Percentiles rank a stretch among this genome's conserved stretches.
phyloP scores from a whole-genome alignment of 2,797 vertebrate species.

The Microchirus variegatus region DNA sequence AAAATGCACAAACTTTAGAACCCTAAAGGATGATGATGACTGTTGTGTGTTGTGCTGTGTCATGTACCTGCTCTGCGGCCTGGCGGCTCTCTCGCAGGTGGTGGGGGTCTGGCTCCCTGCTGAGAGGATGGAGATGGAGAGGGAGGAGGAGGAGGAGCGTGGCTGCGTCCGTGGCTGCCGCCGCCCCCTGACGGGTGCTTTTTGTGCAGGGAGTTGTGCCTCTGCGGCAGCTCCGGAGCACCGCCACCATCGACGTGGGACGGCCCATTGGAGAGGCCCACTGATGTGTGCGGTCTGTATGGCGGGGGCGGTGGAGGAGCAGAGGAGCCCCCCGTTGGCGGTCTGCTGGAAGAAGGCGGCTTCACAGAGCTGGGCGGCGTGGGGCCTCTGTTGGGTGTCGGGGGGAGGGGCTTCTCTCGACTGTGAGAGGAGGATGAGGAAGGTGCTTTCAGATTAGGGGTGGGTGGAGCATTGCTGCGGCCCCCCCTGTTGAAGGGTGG shows the following conservation, averaged over 20 bases:
- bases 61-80: slow-evolving; percentile 88
- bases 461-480: slow-evolving; percentile 76
- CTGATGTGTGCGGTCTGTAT: slow-evolving; percentile 84
- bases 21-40: no score
- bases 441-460: slow-evolving; percentile 67
- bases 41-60: background rate
- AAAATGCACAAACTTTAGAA: no score
- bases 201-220: slow-evolving; percentile 94
- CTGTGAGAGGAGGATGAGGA: slow-evolving; percentile 79
- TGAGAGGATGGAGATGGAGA: slow-evolving; percentile 81
- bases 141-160: slow-evolving; percentile 84
- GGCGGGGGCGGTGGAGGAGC: slow-evolving; percentile 89
- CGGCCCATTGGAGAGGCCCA: slow-evolving; percentile 81
- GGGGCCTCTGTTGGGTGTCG: slow-evolving; percentile 85
- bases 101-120: slow-evolving; percentile 87
- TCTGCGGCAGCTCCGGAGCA: slow-evolving; percentile 92
- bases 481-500: slow-evolving; percentile 78
- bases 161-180: slow-evolving; percentile 77
- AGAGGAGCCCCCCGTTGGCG: slow-evolving; percentile 71
- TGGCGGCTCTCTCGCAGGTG: slow-evolving; percentile 91
- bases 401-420: slow-evolving; percentile 91
- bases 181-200: slow-evolving; percentile 81
- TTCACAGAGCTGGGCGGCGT: slow-evolving; percentile 71
- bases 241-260: slow-evolving; percentile 72
- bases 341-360: slow-evolving; percentile 81